Evolutionary conservation across 2,113 vertebrate genomes (phyloP), one percentile per base, ranked within the genome.

Genomic region (Sphyrna mokarran): DNA sequence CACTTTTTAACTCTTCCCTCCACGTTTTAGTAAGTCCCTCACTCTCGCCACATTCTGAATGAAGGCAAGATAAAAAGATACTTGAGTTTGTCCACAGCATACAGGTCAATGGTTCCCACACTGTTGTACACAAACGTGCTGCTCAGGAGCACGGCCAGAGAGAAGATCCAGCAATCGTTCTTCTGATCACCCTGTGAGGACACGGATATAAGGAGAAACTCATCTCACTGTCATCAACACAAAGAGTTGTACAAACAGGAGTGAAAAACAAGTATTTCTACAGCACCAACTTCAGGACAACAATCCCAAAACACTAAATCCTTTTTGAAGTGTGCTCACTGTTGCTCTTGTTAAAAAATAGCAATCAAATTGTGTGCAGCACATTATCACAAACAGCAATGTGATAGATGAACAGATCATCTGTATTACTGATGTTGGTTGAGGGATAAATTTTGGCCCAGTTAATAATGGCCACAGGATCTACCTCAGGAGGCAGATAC

Each of bases 121-220:
- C 97, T 97, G 10, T 97, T 97, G 96, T 97, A 97, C 23, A 97
- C 96, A 0, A 97, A 96, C 33, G 96, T 97, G 96, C 97, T 97
- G 95, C 97, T 97, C 76, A 97, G 95, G 2, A 97, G 96, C 11
- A 97, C 61, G 0, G 97, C 96, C 3, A 97, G 96, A 70, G 96
- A 94, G 4, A 97, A 97, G 96, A 97, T 97, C 97, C 97, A 97
- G 3, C 96, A 95, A 94, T 97, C 97, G 0, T 97, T 97, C 95
- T 94, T 68, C 29, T 95, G 96, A 93, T 97, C 78, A 0, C 96
- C 97, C 97, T 97, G 95, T 58, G 1, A 80, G 37, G n/a, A 40
- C n/a, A 40, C 4, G n/a, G 16, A 83, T 18, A 83, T 7, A 83
- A 7, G 40, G 37, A 83, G 80, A 40, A 83, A 40, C 16, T 40